phyloP scores from a whole-genome alignment of 2,113 vertebrate species.

The Ageneiosus marmoratus region DNA sequence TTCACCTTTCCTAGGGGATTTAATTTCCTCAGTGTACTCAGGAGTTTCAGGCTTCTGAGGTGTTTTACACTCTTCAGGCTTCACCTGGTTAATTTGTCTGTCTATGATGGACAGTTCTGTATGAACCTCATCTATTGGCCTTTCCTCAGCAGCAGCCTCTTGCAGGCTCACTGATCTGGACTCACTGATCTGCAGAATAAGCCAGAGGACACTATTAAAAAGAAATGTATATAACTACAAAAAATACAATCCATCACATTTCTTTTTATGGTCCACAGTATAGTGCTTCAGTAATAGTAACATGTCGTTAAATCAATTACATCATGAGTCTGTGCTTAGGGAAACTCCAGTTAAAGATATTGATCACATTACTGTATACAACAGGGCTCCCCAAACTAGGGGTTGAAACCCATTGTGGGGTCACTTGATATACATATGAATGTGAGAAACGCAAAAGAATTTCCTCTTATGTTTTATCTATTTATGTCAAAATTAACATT shows the following conservation, averaged over 20 bases:
- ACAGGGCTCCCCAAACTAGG: neutral
- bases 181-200: conserved; percentile 24
- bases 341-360: neutral
- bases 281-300: neutral
- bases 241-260: neutral
- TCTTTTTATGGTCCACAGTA: neutral
- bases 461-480: neutral
- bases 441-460: neutral
- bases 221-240: neutral
- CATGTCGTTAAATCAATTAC: neutral
- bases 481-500: neutral
- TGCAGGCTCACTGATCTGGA: neutral
- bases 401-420: neutral
- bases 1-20: conserved; percentile 15
- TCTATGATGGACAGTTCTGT: conserved; percentile 8
- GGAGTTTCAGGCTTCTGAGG: neutral
- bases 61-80: neutral
- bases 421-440: neutral
- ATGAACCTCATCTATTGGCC: neutral
- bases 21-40: neutral
- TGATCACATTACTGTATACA: neutral
- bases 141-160: neutral
- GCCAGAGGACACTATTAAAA: neutral
- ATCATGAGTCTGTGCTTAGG: neutral
- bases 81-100: conserved; percentile 3